Base-by-base conservation (phyloP, 37 sponge, comb jelly and placozoan genomes). In the Tethya wilhelma region DNA sequence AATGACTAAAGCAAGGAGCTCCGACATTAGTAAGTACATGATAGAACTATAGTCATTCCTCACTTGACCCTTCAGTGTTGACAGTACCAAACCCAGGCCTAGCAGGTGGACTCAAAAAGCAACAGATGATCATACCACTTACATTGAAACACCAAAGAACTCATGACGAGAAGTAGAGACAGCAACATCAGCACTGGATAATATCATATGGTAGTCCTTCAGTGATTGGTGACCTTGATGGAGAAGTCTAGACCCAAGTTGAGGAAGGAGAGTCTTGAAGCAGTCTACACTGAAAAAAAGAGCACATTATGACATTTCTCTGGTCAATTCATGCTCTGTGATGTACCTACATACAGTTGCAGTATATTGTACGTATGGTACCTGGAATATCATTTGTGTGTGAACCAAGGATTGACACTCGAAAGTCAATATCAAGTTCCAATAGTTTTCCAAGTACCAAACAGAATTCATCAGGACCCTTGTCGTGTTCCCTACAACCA, bases 101-200 rank as follows among this genome's bases (percentile, higher is more conserved):
- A n/a, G n/a, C n/a, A n/a, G n/a, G n/a, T n/a, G n/a, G n/a, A n/a
- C n/a, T n/a, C n/a, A n/a, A n/a, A n/a, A n/a, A n/a, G n/a, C n/a
- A n/a, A n/a, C n/a, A n/a, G n/a, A n/a, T n/a, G 20, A 44, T 12
- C 49, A 40, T 43, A 44, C 23, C 6, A 69, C 86, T 81, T 72
- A 90, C 97, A 96, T 92, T 38, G 97, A 88, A n/a, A 96, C 93
- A 66, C 97, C 97, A 74, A 87, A 96, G 80, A 93, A 93, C 74
- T 96, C 97, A 67, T 96, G 97, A 34, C 69, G 73, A 20, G 97
- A 93, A 43, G 97, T 96, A 0, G 97, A 96, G 2, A 96, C 86
- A 20, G 87, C 93, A 8, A 96, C 93, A 74, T 93, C 91, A 43
- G 88, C 87, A 31, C 23, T 30, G 5, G 38, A 31, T 46, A 96